Conservation (phyloP, 2,113 vertebrate species). For the Fulmarus glacialis region DNA sequence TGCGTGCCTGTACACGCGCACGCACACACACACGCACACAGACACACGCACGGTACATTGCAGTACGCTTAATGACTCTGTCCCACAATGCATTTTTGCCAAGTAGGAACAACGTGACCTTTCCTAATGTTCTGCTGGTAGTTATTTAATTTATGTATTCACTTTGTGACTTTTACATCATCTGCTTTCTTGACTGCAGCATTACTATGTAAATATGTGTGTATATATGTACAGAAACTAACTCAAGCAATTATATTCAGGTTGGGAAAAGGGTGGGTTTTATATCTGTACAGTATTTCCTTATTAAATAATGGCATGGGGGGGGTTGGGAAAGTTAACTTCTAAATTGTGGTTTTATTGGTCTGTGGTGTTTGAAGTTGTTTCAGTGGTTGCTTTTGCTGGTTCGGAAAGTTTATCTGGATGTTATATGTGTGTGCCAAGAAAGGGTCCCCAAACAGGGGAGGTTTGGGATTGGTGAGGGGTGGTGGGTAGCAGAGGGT, state of each 20-base stretch:
- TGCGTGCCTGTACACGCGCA: background rate
- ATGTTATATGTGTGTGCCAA: conserved; percentile 73
- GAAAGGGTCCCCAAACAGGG: conserved; percentile 70
- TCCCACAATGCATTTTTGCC: conserved; percentile 52
- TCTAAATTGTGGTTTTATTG: conserved; percentile 74
- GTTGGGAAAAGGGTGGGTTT: conserved; percentile 71
- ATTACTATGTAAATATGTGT: conserved; percentile 61
- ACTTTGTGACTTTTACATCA: conserved; percentile 67
- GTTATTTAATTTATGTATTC: conserved; percentile 65
- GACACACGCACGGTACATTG: background rate
- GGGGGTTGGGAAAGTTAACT: conserved; percentile 65
- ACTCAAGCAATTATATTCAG: conserved; percentile 72
- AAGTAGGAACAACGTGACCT: conserved; percentile 52
- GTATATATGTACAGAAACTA: conserved; percentile 71
- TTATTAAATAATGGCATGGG: conserved; percentile 74
- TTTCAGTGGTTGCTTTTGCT: conserved; percentile 77
- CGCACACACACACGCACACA: background rate
- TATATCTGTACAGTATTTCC: conserved; percentile 75
- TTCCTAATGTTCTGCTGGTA: conserved; percentile 60
- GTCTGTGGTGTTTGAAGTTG: conserved; percentile 77
- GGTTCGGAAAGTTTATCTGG: conserved; percentile 75
- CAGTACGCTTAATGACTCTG: conserved; percentile 2
- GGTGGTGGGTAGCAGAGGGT: conserved; percentile 69
- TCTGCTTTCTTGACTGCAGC: conserved; percentile 72
- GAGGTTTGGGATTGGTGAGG: conserved; percentile 63